Percentiles rank a stretch among this genome's conserved stretches.
Evolutionary conservation across 1,140 invertebrate genomes (phyloP).

Genomic region (Drosophila funebris): DNA sequence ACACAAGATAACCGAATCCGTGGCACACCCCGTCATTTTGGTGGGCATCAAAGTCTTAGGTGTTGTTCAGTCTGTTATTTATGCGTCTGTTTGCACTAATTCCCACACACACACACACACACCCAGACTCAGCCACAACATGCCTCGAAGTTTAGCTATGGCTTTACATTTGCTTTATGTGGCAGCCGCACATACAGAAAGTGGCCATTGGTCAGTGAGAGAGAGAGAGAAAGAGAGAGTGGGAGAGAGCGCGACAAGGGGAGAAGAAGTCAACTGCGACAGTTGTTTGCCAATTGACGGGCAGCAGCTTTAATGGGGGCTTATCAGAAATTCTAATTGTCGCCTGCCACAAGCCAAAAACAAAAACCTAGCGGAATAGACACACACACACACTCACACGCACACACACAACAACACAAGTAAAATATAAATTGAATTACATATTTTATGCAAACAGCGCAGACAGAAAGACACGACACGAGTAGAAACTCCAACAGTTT

Average conservation of each 20-base stretch:
- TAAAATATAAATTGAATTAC: constrained; percentile 65
- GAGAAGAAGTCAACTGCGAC: neutral
- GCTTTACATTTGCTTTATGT: constrained; percentile 37
- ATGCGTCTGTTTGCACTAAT: constrained; percentile 76
- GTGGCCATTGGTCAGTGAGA: constrained; percentile 7
- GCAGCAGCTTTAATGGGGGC: constrained; percentile 62
- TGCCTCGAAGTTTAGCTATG: constrained; percentile 33
- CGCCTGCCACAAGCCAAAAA: constrained; percentile 42
- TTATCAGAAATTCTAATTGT: constrained; percentile 78
- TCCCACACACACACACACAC: constrained; percentile 45
- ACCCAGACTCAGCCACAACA: constrained; percentile 15
- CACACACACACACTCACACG: constrained; percentile 1
- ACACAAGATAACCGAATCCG: neutral
- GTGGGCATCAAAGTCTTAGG: constrained; percentile 56
- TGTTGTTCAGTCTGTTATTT: constrained; percentile 62
- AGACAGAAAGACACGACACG: constrained; percentile 29
- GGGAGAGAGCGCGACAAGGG: neutral
- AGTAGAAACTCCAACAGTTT: neutral
- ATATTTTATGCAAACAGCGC: constrained; percentile 59
- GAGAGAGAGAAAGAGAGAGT: neutral
- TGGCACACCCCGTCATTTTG: constrained; percentile 23
- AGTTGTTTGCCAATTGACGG: constrained; percentile 40
- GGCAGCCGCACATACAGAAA: constrained; percentile 27
- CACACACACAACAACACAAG: neutral
- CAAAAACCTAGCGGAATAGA: constrained; percentile 9